These are phyloP conservation scores for Scopus umbretta DNA, from an alignment of 2,113 vertebrate genomes.

Conservation along the genomic window DNA sequence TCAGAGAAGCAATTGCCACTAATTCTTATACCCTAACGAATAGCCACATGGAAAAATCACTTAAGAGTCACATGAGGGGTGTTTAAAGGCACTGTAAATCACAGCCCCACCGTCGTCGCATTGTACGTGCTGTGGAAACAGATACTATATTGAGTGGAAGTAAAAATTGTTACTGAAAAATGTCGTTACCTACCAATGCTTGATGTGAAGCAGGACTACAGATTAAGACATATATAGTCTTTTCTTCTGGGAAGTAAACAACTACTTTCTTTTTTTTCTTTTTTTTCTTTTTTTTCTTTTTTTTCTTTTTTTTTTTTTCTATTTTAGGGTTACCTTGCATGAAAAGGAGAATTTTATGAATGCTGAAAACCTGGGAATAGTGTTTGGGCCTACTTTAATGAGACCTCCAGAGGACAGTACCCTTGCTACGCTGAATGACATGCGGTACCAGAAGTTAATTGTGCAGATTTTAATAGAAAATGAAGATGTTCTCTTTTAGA, in stretches of 20 bases:
- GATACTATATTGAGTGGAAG: background rate
- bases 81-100: background rate
- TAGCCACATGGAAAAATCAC: background rate
- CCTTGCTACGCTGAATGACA: slow-evolving; percentile 92
- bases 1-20: background rate
- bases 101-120: rapidly evolving
- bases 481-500: slow-evolving; percentile 94
- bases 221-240: background rate
- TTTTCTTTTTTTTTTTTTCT: background rate
- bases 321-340: slow-evolving; percentile 87
- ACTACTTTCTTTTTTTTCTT: background rate
- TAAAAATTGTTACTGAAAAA: background rate
- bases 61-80: background rate
- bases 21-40: background rate
- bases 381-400: slow-evolving; percentile 97
- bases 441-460: slow-evolving; percentile 96
- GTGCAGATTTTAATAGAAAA: slow-evolving; percentile 96
- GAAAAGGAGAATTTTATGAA: slow-evolving; percentile 98
- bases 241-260: background rate
- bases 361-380: slow-evolving; percentile 93
- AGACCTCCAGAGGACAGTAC: slow-evolving; percentile 92
- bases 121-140: background rate
- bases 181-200: background rate
- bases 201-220: background rate
- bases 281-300: background rate